Evolutionary conservation across 2,113 vertebrate genomes (phyloP).

Genomic region (Oriolus oriolus): DNA sequence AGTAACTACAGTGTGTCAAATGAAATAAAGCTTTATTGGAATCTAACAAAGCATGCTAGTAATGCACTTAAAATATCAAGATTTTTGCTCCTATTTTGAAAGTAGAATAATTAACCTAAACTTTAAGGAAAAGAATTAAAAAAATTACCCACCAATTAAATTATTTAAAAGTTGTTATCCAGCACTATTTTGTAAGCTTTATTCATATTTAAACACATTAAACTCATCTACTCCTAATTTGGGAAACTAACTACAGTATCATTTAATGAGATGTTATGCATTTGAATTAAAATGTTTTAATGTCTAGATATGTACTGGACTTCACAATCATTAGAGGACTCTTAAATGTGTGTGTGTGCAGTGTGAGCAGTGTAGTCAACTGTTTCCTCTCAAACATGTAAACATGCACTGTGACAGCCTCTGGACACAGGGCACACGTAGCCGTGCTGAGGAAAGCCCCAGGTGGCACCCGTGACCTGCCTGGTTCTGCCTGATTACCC

Average conservation of each 20-base stretch:
- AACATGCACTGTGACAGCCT: background rate
- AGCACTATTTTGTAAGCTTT: background rate
- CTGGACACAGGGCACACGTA: accelerated
- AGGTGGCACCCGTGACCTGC: background rate
- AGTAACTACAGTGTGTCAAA: slow-evolving; percentile 54
- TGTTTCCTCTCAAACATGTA: background rate
- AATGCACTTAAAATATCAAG: slow-evolving; percentile 41
- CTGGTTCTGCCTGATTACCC: background rate
- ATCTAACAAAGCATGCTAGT: slow-evolving; percentile 51
- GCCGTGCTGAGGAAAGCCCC: accelerated
- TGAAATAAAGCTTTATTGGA: slow-evolving; percentile 58
- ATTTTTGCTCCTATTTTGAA: slow-evolving; percentile 41
- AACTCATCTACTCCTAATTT: background rate
- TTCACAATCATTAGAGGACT: background rate
- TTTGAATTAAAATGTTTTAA: background rate
- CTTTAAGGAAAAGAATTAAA: background rate
- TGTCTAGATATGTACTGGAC: background rate
- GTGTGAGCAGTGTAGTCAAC: background rate
- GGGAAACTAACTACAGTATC: background rate
- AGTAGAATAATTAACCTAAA: slow-evolving; percentile 35
- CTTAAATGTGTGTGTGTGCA: background rate
- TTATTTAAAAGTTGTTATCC: background rate
- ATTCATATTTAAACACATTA: slow-evolving; percentile 31
- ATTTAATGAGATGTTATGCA: background rate
- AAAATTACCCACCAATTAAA: slow-evolving; percentile 39